phyloP scores from a whole-genome alignment of 53 echinoderm and acorn worm genomes.

The Crossaster papposus region DNA sequence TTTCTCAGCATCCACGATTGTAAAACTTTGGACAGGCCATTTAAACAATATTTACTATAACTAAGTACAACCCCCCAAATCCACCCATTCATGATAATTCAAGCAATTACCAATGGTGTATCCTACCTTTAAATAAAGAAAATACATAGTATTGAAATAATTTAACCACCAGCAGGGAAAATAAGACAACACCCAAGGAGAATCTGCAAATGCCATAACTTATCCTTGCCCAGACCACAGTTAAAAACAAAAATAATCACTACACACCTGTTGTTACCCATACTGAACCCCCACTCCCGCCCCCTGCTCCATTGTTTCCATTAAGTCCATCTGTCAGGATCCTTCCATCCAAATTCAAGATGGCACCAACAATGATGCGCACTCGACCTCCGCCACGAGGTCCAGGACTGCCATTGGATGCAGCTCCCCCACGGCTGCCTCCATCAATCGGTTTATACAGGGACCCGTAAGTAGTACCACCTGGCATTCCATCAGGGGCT shows the following conservation, averaged over 20 bases:
- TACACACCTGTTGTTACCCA: conserved; percentile 87
- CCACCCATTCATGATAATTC: no score
- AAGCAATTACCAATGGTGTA: no score
- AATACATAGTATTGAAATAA: no score
- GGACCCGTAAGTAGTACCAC: conserved; percentile 77
- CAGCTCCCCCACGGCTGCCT: conserved; percentile 80
- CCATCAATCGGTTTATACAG: conserved; percentile 76
- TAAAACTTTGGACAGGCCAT: no score
- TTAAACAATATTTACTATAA: no score
- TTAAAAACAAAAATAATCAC: not conserved
- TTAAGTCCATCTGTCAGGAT: conserved; percentile 69
- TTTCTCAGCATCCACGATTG: no score
- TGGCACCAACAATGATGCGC: conserved; percentile 73
- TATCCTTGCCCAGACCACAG: not conserved
- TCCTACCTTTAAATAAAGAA: no score
- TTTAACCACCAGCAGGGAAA: no score
- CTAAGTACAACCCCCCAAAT: no score
- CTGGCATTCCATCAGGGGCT: conserved; percentile 62
- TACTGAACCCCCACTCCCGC: conserved; percentile 82
- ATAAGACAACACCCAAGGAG: no score
- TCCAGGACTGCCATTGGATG: conserved; percentile 65
- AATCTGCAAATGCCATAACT: no score
- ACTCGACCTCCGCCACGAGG: conserved; percentile 85
- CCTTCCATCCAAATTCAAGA: conserved; percentile 82
- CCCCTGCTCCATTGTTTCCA: conserved; percentile 61